Evolutionary conservation across 2,797 vertebrate species (phyloP), one percentile per base, ranked within the genome.

Genomic region (Poeciliopsis gracilis): DNA sequence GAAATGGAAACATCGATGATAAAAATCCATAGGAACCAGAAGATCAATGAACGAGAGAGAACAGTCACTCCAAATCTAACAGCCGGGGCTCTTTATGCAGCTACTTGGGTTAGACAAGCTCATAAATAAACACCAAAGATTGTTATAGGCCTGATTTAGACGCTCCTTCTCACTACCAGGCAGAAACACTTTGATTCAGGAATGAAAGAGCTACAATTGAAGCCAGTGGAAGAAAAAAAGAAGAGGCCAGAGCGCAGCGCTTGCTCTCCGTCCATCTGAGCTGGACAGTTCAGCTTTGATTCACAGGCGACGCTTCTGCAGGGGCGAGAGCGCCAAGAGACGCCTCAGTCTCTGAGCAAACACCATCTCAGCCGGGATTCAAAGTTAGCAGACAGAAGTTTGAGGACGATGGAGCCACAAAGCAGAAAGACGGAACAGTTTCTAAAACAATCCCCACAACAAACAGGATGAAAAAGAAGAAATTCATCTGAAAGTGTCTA

Each of bases 1-100:
- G 78, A 90, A 87, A 81, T 84, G 82, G 53, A 88, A 85, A 89
- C 78, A 51, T 47, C 23, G 25, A 55, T 47, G 25, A 33, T 49
- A 63, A 5, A 72, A 59, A 69, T 59, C 28, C 16, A 30, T 43
- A 49, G 10, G 49, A 80, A 45, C 30, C 53, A 71, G 25, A 28
- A 75, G 25, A 51, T 77, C 59, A 78, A 84, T 79, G 76, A 84
- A 72, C 66, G 57, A 81, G 28, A 49, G 13, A 77, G 71, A 81
- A 61, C 30, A 46, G 30, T 51, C 45, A 53, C 51, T 55, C 46
- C 2, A 47, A 82, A 78, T 18, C 8, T 11, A 74, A 75, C 61
- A 80, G 75, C 53, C 28, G 18, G n/a, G 49, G 75, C 71, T 72
- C 70, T 33, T 71, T 30, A 41, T 18, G n/a, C 16, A 15, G 16